Evolutionary conservation across 2,113 vertebrate genomes (phyloP).

Genomic region (Perca schrenkii): DNA sequence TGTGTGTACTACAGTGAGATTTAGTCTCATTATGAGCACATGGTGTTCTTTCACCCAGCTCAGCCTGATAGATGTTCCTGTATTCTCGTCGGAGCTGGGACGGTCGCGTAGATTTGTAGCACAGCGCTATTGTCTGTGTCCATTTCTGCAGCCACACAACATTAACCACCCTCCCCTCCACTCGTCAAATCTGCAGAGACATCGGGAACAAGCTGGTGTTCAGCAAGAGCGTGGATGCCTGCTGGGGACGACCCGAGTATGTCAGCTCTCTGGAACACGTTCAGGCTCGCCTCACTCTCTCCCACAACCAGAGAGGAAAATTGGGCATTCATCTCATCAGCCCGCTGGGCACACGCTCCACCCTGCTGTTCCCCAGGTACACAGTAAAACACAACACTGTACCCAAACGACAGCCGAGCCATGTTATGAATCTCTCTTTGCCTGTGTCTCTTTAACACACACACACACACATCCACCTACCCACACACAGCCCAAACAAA

Average conservation of each 20-base stretch:
- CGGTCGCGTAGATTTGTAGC: constrained; percentile 23
- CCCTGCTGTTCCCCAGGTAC: constrained; percentile 93
- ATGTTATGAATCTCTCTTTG: constrained; percentile 22
- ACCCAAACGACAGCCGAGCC: neutral
- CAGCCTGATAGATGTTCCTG: constrained; percentile 37
- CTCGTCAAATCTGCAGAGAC: constrained; percentile 85
- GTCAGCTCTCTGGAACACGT: constrained; percentile 93
- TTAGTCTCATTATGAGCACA: constrained; percentile 22
- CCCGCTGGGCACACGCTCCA: constrained; percentile 95
- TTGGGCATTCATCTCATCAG: constrained; percentile 94
- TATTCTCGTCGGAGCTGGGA: constrained; percentile 18
- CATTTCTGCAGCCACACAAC: constrained; percentile 58
- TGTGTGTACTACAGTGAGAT: constrained; percentile 9
- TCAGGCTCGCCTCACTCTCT: constrained; percentile 92
- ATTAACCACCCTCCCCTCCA: constrained; percentile 59
- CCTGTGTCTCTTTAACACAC: neutral
- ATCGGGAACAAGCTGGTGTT: constrained; percentile 92
- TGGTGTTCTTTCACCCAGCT: constrained; percentile 24
- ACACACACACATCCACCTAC: constrained; percentile 15
- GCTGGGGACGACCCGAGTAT: constrained; percentile 89
- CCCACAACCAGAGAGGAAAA: constrained; percentile 94
- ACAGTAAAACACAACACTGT: constrained; percentile 39
- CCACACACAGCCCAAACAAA: constrained; percentile 8
- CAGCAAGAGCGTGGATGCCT: constrained; percentile 89
- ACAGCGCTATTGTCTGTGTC: constrained; percentile 48